These are phyloP conservation scores for Montipora foliosa DNA, from an alignment of 64 coral and sea anemone species.

Conservation along the genomic window DNA sequence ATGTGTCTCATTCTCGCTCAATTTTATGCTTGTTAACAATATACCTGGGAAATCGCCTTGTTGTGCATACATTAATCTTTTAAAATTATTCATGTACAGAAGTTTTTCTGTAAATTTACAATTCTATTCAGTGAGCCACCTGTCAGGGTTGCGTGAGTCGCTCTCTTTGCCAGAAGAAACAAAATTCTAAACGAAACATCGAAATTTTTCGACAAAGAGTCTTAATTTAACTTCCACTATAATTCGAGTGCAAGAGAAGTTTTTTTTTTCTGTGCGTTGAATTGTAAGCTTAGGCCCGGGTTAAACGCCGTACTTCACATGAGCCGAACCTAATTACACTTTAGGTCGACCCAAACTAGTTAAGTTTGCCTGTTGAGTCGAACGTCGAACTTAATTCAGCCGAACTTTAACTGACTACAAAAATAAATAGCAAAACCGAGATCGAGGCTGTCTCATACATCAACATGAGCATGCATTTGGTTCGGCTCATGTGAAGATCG, in stretches of 20 bases:
- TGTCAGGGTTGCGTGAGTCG: conserved; percentile 76
- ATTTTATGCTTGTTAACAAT: conserved; percentile 44
- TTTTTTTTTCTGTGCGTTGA: not conserved
- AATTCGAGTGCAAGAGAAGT: not conserved
- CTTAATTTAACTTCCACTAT: too few species aligned
- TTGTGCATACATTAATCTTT: conserved; percentile 37
- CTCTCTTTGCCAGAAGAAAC: conserved; percentile 42
- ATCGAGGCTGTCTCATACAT: too few species aligned
- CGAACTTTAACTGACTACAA: too few species aligned
- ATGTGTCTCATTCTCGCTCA: not conserved
- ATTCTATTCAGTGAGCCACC: conserved; percentile 84
- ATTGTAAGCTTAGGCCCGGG: not conserved
- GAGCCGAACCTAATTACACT: too few species aligned
- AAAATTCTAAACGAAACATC: not conserved
- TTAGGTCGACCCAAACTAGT: too few species aligned
- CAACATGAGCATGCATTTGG: too few species aligned
- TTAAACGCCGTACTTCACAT: too few species aligned
- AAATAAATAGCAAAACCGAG: too few species aligned
- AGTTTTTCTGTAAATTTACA: conserved; percentile 58
- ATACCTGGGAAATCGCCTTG: conserved; percentile 1
- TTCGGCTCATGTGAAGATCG: too few species aligned
- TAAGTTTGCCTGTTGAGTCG: too few species aligned
- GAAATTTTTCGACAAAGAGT: not conserved
- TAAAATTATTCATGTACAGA: conserved; percentile 37
- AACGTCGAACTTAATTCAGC: too few species aligned